A percentile compares a stretch with the other conserved stretches of the same genome.
These are phyloP conservation scores for Synanthedon tipuliformis DNA, from an alignment of 2,888 invertebrate species.

Conservation along the genomic window DNA sequence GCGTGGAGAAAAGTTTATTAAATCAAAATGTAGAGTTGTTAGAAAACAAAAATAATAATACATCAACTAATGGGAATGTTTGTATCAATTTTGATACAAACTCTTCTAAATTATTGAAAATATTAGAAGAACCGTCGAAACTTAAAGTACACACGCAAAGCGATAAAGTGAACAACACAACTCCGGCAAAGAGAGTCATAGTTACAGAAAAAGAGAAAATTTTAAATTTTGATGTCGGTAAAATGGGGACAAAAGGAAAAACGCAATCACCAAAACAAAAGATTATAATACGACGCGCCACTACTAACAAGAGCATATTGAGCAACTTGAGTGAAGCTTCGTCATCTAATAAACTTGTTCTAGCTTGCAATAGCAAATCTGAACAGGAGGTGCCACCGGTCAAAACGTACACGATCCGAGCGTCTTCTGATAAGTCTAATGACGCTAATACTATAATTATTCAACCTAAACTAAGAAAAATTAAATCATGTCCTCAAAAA, in stretches of 20 bases:
- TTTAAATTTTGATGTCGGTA: constrained; percentile 55
- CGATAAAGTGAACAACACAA: constrained; percentile 22
- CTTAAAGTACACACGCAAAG: constrained; percentile 21
- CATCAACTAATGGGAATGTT: constrained; percentile 23
- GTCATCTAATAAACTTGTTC: constrained; percentile 52
- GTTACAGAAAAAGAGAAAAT: constrained; percentile 54
- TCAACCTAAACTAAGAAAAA: constrained; percentile 50
- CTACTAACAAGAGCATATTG: constrained; percentile 37
- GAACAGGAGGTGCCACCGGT: constrained; percentile 43
- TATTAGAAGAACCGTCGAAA: constrained; percentile 61
- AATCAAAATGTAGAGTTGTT: constrained; percentile 33
- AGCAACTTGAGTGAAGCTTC: constrained; percentile 42
- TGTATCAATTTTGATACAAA: constrained; percentile 39
- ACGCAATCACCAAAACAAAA: constrained; percentile 46
- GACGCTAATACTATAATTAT: constrained; percentile 50
- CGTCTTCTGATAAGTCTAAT: constrained; percentile 34
- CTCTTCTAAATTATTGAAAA: constrained; percentile 68
- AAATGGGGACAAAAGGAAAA: constrained; percentile 40
- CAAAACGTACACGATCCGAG: constrained; percentile 58
- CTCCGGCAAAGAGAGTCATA: constrained; percentile 36
- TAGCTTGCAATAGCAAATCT: constrained; percentile 41
- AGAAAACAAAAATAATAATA: constrained; percentile 27
- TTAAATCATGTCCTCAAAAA: constrained; percentile 44
- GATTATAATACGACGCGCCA: constrained; percentile 56
- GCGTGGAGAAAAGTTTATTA: constrained; percentile 18